Conservation (phyloP, 2,797 vertebrate genomes). For the Miichthys miiuy region DNA sequence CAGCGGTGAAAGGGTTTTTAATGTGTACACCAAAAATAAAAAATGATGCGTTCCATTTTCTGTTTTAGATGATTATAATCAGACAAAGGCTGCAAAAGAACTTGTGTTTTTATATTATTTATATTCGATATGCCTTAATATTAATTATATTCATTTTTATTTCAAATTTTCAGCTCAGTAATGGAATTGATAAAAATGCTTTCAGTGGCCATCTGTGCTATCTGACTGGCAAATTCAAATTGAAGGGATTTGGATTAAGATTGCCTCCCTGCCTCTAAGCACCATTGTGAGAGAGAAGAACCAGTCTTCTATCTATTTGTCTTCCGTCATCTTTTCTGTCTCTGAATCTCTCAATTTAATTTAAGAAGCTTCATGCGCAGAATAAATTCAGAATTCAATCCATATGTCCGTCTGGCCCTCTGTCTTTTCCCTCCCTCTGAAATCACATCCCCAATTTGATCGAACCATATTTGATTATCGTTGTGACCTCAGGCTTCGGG, state of each 20-base stretch:
- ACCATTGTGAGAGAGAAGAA: constrained; percentile 1
- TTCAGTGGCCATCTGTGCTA: neutral
- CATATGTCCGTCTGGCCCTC: neutral
- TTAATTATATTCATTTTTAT: constrained; percentile 11
- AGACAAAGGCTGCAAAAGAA: neutral
- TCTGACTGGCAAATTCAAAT: constrained; percentile 27
- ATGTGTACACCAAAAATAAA: neutral
- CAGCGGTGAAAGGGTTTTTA: neutral
- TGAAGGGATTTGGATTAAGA: constrained; percentile 43
- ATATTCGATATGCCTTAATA: neutral
- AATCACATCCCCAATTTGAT: constrained; percentile 15
- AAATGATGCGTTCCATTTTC: neutral
- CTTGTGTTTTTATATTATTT: neutral
- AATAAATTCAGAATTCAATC: constrained; percentile 30
- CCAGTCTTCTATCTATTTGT: neutral
- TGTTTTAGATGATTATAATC: neutral
- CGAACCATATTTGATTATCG: constrained; percentile 10
- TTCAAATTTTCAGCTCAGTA: constrained; percentile 8
- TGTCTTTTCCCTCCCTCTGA: neutral
- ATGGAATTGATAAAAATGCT: constrained; percentile 14
- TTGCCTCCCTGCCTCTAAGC: neutral
- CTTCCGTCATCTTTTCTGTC: neutral
- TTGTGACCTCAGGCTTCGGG: neutral
- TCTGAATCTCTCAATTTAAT: constrained; percentile 16
- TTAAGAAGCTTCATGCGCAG: neutral